phyloP scores from a whole-genome alignment of 2,888 invertebrate genomes.

The Pardosa pseudoannulata region DNA sequence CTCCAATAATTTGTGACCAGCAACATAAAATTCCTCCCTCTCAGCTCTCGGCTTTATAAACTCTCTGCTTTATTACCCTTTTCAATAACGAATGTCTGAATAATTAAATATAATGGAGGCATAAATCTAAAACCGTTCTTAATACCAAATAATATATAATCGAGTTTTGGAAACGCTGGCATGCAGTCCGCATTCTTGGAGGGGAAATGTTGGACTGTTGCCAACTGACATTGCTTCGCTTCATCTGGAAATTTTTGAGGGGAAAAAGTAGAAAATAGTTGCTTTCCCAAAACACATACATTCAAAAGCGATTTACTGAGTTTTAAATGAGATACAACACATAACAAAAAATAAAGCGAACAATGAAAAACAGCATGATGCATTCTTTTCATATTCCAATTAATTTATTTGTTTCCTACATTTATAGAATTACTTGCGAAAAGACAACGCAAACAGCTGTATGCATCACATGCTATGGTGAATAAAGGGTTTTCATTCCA shows the following conservation, averaged over 20 bases:
- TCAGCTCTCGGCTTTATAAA: background rate
- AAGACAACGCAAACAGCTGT: no score
- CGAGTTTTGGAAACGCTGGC: background rate
- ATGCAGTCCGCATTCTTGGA: background rate
- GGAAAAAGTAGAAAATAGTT: background rate
- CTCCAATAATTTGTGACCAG: background rate
- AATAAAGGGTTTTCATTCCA: no score
- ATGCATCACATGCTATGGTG: no score
- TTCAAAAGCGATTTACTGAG: background rate
- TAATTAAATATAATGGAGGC: constrained; percentile 15
- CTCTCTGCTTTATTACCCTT: background rate
- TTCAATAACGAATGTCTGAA: background rate
- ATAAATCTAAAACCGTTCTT: background rate
- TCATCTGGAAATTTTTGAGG: background rate
- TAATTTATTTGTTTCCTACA: no score
- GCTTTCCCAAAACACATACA: background rate
- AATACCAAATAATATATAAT: background rate
- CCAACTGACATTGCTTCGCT: background rate
- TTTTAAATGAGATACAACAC: background rate
- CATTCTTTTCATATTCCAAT: no score
- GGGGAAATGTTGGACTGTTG: background rate
- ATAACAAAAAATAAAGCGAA: background rate
- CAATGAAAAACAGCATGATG: background rate
- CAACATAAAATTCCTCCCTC: background rate
- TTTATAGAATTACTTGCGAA: no score